Percentiles rank a stretch among this genome's conserved stretches.
These are phyloP conservation scores for Odobenus rosmarus DNA, from an alignment of 2,113 vertebrate genomes.

Conservation along the genomic window DNA sequence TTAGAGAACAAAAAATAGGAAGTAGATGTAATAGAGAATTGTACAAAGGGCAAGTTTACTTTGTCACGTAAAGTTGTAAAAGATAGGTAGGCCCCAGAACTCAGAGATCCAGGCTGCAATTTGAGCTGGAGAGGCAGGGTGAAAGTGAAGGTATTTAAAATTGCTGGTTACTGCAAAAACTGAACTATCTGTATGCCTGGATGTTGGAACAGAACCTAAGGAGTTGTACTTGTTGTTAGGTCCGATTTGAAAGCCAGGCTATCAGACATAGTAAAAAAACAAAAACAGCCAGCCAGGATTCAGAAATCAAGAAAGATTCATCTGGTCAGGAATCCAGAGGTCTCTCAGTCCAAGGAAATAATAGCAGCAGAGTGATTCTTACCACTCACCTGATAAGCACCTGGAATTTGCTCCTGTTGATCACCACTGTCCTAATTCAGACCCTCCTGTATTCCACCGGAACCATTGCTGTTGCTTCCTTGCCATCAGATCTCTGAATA, in stretches of 20 bases:
- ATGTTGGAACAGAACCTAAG: not conserved
- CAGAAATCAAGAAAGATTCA: not conserved
- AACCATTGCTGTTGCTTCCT: not conserved
- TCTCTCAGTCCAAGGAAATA: not conserved
- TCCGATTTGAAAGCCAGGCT: not conserved
- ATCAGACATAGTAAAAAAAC: not conserved
- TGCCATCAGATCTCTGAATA: not conserved
- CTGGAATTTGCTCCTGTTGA: not conserved
- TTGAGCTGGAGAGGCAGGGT: not conserved
- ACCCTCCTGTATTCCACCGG: not conserved
- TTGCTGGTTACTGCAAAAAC: not conserved
- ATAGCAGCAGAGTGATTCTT: not conserved
- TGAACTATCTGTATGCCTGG: not conserved
- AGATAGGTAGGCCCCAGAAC: not conserved
- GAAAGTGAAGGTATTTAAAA: not conserved
- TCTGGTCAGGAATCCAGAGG: not conserved
- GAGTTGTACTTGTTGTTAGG: not conserved
- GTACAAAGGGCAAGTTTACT: not conserved
- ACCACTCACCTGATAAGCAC: not conserved
- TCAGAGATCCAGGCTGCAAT: not conserved
- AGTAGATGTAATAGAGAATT: slow-evolving; percentile 22
- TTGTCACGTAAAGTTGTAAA: not conserved
- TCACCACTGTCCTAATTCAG: not conserved
- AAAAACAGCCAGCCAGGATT: not conserved
- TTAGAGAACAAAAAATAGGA: slow-evolving; percentile 18